These are phyloP conservation scores for Drosophila biarmipes DNA, from an alignment of 1,140 invertebrate species.

Conservation along the genomic window DNA sequence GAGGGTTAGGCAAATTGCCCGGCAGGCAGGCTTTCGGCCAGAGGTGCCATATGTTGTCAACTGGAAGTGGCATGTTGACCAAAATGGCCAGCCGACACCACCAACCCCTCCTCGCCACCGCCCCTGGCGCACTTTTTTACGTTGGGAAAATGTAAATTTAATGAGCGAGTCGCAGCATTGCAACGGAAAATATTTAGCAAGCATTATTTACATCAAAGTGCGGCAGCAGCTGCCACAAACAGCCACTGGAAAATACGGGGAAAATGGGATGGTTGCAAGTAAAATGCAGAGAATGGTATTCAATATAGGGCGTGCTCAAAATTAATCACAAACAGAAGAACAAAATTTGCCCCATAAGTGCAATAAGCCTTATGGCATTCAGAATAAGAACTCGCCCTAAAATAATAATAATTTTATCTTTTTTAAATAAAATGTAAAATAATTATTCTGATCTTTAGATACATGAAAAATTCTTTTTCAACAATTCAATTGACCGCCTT, in stretches of 20 bases:
- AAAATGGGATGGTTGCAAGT: constrained; percentile 20
- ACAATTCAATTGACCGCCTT: constrained; percentile 32
- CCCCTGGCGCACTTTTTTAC: constrained; percentile 34
- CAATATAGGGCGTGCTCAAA: constrained; percentile 18
- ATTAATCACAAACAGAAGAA: constrained; percentile 57
- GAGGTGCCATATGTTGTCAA: constrained; percentile 79
- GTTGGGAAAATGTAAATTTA: constrained; percentile 73
- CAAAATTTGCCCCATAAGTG: not conserved
- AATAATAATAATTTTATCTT: no score
- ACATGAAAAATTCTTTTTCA: not conserved
- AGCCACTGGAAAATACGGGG: constrained; percentile 8
- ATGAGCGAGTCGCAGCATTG: constrained; percentile 61
- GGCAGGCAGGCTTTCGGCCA: constrained; percentile 38
- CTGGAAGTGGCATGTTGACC: constrained; percentile 59
- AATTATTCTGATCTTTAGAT: not conserved
- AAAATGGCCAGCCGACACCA: constrained; percentile 40
- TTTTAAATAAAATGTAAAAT: no score
- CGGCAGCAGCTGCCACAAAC: constrained; percentile 59
- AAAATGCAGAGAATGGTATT: constrained; percentile 26
- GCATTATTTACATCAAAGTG: constrained; percentile 77
- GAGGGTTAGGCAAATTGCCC: constrained; percentile 17
- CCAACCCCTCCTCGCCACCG: constrained; percentile 1
- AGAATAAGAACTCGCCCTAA: no score
- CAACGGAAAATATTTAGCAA: constrained; percentile 65
- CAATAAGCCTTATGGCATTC: not conserved